Conservation (phyloP, 2,797 vertebrate species). For the Centroberyx gerrardi region DNA sequence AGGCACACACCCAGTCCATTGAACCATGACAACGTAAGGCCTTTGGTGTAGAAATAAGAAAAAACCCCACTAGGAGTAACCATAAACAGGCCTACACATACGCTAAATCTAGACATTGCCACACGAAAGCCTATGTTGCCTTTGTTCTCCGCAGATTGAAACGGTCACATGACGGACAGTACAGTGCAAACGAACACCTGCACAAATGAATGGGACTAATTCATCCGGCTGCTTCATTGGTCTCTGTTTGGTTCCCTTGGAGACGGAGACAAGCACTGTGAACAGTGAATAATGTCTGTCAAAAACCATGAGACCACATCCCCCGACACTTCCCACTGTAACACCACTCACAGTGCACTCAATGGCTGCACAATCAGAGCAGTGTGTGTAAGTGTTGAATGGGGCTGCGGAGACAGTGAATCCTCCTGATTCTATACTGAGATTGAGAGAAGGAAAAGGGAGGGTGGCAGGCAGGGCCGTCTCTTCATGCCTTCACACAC, state of each 20-base stretch:
- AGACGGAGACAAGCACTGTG: slow-evolving; percentile 67
- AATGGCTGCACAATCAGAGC: slow-evolving; percentile 67
- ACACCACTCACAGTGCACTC: slow-evolving; percentile 53
- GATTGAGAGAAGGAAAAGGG: slow-evolving; percentile 41
- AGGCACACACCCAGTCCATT: slow-evolving; percentile 38
- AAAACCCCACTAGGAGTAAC: neutral
- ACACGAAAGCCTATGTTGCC: slow-evolving; percentile 10
- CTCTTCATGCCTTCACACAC: slow-evolving; percentile 49
- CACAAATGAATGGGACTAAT: slow-evolving; percentile 73
- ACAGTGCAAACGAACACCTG: slow-evolving; percentile 52
- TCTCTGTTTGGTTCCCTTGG: slow-evolving; percentile 71
- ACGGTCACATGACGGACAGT: slow-evolving; percentile 64
- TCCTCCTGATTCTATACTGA: slow-evolving; percentile 61
- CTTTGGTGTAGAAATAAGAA: neutral
- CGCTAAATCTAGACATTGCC: slow-evolving; percentile 9
- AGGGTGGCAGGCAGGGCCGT: slow-evolving; percentile 43
- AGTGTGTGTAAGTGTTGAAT: slow-evolving; percentile 68
- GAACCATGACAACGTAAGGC: slow-evolving; percentile 35
- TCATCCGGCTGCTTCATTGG: slow-evolving; percentile 66
- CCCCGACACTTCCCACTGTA: slow-evolving; percentile 78
- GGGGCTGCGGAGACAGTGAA: slow-evolving; percentile 53
- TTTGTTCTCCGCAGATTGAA: slow-evolving; percentile 30
- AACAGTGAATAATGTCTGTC: slow-evolving; percentile 73
- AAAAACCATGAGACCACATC: slow-evolving; percentile 71
- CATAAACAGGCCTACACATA: slow-evolving; percentile 4